Evolutionary conservation across 2,113 vertebrate species (phyloP).

Genomic region (Gymnorhina tibicen): DNA sequence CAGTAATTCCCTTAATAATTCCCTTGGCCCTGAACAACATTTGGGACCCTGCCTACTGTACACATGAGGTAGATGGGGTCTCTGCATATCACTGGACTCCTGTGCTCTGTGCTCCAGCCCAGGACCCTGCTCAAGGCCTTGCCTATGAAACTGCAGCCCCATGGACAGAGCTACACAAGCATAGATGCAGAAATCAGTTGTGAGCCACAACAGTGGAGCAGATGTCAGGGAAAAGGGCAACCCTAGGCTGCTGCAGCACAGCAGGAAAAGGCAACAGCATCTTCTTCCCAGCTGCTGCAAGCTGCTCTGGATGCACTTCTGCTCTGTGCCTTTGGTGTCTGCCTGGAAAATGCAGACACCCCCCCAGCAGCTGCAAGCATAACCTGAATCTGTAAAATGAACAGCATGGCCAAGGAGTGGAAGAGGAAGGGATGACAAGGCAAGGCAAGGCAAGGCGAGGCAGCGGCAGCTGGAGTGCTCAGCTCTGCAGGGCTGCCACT

Average conservation of each 20-base stretch:
- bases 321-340: not conserved
- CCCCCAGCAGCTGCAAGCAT: not conserved
- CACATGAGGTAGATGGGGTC: fast-evolving
- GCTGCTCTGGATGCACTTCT: fast-evolving
- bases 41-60: not conserved
- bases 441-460: not conserved
- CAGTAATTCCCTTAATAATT: not conserved
- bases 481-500: not conserved
- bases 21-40: not conserved
- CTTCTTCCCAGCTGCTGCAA: not conserved
- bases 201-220: not conserved
- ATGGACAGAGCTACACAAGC: not conserved
- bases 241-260: not conserved
- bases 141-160: fast-evolving
- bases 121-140: not conserved
- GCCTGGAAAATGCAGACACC: not conserved
- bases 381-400: not conserved
- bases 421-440: not conserved
- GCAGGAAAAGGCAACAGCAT: not conserved
- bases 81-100: not conserved
- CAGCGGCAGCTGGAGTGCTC: not conserved
- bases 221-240: not conserved
- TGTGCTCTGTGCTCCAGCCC: not conserved
- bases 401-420: not conserved
- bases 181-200: not conserved